Base-by-base conservation (phyloP, 2,113 vertebrate genomes). In the Crypturellus undulatus region DNA sequence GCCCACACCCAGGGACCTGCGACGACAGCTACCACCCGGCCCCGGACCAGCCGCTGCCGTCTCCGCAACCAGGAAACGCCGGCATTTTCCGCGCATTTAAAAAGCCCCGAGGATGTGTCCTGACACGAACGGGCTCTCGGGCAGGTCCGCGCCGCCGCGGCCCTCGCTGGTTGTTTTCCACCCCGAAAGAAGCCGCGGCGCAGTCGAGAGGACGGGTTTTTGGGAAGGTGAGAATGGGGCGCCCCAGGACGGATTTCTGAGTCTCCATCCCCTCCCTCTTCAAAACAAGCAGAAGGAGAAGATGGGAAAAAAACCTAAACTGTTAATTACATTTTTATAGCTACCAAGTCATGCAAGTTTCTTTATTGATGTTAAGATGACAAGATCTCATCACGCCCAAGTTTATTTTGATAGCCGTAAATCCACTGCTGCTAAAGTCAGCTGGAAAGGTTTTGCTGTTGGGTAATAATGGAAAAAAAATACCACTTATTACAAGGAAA, bases 341-440 rank as follows among this genome's bases (percentile, higher is more conserved):
- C 40, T 58, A 60, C 82, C 22, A 88, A 96, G 83, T 40, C 65
- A 22, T 79, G 90, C 2, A 2, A 75, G 58, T 64, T 32, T 63
- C 92, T 95, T 91, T 92, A 92, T 56, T 92, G 83, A 40, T 93
- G 92, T 92, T 85, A 56, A 94, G 87, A 91, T 0, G 32, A 89
- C 89, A 90, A 97, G 92, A 94, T 93, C 92, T 94, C 96, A 90
- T 95, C 90, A 95, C 58, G 9, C 87, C 92, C 95, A 92, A 72
- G 88, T 84, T 92, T 94, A 91, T 92, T 96, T 96, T 90, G 79
- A 86, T 87, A 60, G 49, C 42, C 10, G 4, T 94, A 94, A 95
- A 96, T 92, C 90, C 87, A 58, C 90, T 91, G 83, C 95, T 96
- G 88, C 65, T 95, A 47, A 90, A 94, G 69, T 93, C 4, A 6